Evolutionary conservation across 1,140 invertebrate species (phyloP), one percentile per base, ranked within the genome.

Genomic region (Arctopsyche grandis): DNA sequence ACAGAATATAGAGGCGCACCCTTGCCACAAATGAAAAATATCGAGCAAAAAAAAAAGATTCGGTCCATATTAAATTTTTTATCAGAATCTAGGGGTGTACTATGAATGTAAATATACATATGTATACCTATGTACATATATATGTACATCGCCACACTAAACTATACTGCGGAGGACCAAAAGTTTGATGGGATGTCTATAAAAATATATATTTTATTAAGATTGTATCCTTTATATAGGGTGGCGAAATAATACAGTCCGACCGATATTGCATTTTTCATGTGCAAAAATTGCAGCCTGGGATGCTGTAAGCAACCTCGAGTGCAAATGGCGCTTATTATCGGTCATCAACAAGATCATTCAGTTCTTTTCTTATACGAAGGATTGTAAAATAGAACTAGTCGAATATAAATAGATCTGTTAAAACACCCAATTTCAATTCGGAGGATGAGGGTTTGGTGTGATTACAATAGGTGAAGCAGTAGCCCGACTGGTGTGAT

Each of bases 131-230:
- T 46, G 44, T 46, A 46, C 12, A 46, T 46, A 46, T 46, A 46
- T 46, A 46, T 46, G 12, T 46, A 46, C 12, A 46, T 46, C n/a
- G n/a, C 29, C 29, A 38, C 29, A 38, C 29, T 38, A 38, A 38
- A 38, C 29, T 38, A 38, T 38, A 38, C 29, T 38, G 29, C 3
- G 29, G 7, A 7, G 29, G 29, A 4, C 7, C 29, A 38, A 81
- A 85, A 85, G 85, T 84, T 86, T 87, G 86, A 87, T 87, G 84
- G 86, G 85, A 86, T 84, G 86, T 85, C 86, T 85, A 88, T 88
- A 38, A 38, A 88, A 88, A 88, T 88, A 87, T 87, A 87, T 87
- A 87, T 87, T 88, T 88, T 88, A 87, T 87, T 88, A 88, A 87
- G 85, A 87, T 87, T 87, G 85, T 84, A 85, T 87, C 86, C 85